Evolutionary conservation across 2,113 vertebrate species (phyloP).

Genomic region (Orcinus orca): DNA sequence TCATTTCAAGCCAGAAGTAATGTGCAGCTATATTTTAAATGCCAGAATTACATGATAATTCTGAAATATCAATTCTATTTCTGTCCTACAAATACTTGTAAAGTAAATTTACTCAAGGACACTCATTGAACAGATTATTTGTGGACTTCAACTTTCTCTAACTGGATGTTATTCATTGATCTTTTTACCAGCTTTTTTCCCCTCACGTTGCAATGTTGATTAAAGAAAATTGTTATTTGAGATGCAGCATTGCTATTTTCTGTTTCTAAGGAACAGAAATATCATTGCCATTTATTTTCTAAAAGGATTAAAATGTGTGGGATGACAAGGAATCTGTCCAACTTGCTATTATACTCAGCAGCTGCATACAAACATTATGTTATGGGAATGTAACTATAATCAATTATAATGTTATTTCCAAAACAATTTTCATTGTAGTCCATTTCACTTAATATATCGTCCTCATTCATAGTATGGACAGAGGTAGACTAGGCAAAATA

Average conservation of each 20-base stretch:
- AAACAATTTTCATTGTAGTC: neutral
- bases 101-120: constrained; percentile 33
- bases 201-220: neutral
- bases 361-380: constrained; percentile 32
- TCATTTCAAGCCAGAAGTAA: neutral
- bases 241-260: neutral
- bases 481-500: neutral
- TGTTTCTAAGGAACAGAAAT: constrained; percentile 37
- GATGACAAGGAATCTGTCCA: constrained; percentile 22
- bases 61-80: constrained; percentile 13
- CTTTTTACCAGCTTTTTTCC: neutral
- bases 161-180: constrained; percentile 41
- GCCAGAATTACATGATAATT: constrained; percentile 12
- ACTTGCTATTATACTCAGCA: constrained; percentile 19
- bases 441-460: neutral
- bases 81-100: neutral
- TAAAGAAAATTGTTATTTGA: constrained; percentile 47
- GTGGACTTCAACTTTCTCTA: constrained; percentile 37
- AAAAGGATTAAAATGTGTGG: neutral
- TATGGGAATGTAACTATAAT: constrained; percentile 12
- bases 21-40: neutral
- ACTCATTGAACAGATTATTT: constrained; percentile 8
- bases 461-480: neutral
- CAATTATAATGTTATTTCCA: constrained; percentile 44
- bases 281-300: constrained; percentile 43